These are phyloP conservation scores for Hippocampus guttulatus DNA, from an alignment of 2,113 vertebrate species.

Conservation along the genomic window DNA sequence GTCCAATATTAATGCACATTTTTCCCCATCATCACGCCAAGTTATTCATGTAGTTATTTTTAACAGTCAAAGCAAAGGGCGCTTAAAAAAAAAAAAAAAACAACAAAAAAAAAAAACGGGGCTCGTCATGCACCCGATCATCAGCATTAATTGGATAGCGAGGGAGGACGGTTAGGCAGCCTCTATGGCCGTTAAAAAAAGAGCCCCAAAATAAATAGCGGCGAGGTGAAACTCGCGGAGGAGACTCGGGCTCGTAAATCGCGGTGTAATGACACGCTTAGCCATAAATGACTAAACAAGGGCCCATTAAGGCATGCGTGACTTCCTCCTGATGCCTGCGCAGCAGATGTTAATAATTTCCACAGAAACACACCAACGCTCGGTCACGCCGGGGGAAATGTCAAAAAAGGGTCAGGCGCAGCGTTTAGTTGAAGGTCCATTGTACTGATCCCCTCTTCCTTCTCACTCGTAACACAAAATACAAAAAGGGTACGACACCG, in stretches of 20 bases:
- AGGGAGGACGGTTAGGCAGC: slow-evolving; percentile 59
- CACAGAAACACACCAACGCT: slow-evolving; percentile 44
- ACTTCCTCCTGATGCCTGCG: slow-evolving; percentile 71
- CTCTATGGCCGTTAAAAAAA: slow-evolving; percentile 61
- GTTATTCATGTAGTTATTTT: slow-evolving; percentile 10
- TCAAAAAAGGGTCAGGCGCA: slow-evolving; percentile 66
- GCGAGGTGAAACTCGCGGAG: slow-evolving; percentile 65
- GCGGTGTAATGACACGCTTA: slow-evolving; percentile 70
- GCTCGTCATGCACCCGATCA: slow-evolving; percentile 57
- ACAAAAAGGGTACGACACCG: background rate
- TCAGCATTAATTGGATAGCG: slow-evolving; percentile 69
- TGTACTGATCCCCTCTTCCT: background rate
- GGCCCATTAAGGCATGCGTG: slow-evolving; percentile 71
- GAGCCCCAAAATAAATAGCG: slow-evolving; percentile 69
- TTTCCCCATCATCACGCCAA: background rate
- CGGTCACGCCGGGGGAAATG: slow-evolving; percentile 63
- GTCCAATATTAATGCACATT: slow-evolving; percentile 7
- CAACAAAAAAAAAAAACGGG: slow-evolving; percentile 23
- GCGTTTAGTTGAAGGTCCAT: background rate
- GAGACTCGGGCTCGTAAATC: slow-evolving; percentile 63
- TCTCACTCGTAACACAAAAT: background rate
- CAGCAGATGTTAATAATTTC: slow-evolving; percentile 75
- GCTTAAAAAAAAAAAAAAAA: slow-evolving; percentile 36
- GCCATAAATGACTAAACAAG: slow-evolving; percentile 75
- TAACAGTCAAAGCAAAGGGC: slow-evolving; percentile 34